A percentile compares a stretch with the other conserved stretches of the same genome.
These are phyloP conservation scores for Ophioninae sp. DNA, from an alignment of 2,888 invertebrate species.

Conservation along the genomic window DNA sequence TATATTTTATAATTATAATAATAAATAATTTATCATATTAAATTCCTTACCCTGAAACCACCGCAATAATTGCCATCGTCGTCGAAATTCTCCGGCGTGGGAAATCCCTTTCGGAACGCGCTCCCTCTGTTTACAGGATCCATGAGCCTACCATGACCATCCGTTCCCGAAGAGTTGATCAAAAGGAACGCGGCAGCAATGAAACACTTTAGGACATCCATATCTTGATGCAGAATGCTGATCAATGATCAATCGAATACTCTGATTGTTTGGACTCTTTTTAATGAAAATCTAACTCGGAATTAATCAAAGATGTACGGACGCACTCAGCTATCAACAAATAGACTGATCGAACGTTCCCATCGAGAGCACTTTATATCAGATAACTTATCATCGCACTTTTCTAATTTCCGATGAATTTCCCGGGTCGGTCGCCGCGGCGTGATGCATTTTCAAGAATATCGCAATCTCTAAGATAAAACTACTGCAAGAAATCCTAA, in stretches of 20 bases:
- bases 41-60: slow-evolving; percentile 78
- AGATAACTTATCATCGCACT: slow-evolving; percentile 12
- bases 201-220: slow-evolving; percentile 12
- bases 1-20: too few relatives aligned
- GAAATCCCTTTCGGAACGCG: slow-evolving; percentile 82
- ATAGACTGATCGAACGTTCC: slow-evolving; percentile 4
- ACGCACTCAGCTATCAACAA: neutral
- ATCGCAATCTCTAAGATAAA: neutral
- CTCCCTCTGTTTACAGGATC: slow-evolving; percentile 83
- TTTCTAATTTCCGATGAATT: neutral
- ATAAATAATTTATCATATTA: neutral
- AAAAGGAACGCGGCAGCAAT: neutral
- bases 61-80: slow-evolving; percentile 84
- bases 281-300: neutral
- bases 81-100: slow-evolving; percentile 82
- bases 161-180: slow-evolving; percentile 4
- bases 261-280: neutral
- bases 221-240: neutral
- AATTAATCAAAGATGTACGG: neutral
- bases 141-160: slow-evolving; percentile 83
- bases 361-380: slow-evolving; percentile 2
- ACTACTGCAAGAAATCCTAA: neutral
- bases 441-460: neutral
- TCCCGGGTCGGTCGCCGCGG: neutral
- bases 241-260: neutral